Percentiles rank a stretch among this genome's conserved stretches.
These are phyloP conservation scores for Xenopus laevis DNA, from an alignment of 2,113 vertebrate genomes.

Conservation along the genomic window DNA sequence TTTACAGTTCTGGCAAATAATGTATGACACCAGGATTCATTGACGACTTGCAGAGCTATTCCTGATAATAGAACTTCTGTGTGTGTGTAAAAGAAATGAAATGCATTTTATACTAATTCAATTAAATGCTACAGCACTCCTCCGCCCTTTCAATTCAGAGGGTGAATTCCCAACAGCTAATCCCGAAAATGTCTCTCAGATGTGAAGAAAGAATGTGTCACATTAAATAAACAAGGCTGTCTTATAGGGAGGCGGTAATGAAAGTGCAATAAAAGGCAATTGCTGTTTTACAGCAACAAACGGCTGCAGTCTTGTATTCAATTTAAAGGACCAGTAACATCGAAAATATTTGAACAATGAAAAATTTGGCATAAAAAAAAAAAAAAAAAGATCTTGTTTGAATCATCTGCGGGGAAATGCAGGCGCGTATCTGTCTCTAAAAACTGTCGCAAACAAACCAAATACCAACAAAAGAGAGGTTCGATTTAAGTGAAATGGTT, in stretches of 20 bases:
- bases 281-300: constrained; percentile 8
- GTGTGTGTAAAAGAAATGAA: neutral
- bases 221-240: constrained; percentile 22
- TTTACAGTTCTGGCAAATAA: too few relatives aligned
- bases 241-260: neutral
- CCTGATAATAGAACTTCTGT: too few relatives aligned
- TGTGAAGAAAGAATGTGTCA: constrained; percentile 30
- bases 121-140: neutral
- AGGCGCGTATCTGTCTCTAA: too few relatives aligned
- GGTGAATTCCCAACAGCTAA: neutral
- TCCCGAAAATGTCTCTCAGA: neutral
- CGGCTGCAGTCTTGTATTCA: neutral
- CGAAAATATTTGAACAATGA: too few relatives aligned
- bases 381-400: too few relatives aligned
- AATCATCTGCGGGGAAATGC: too few relatives aligned
- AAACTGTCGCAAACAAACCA: too few relatives aligned
- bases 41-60: too few relatives aligned
- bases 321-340: constrained; percentile 25
- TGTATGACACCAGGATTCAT: too few relatives aligned
- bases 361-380: neutral
- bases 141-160: neutral
- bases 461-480: too few relatives aligned
- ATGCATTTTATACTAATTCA: neutral
- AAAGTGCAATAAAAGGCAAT: neutral
- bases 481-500: too few relatives aligned